Conservation (phyloP, 2,113 vertebrate species). For the Rallus limicola region DNA sequence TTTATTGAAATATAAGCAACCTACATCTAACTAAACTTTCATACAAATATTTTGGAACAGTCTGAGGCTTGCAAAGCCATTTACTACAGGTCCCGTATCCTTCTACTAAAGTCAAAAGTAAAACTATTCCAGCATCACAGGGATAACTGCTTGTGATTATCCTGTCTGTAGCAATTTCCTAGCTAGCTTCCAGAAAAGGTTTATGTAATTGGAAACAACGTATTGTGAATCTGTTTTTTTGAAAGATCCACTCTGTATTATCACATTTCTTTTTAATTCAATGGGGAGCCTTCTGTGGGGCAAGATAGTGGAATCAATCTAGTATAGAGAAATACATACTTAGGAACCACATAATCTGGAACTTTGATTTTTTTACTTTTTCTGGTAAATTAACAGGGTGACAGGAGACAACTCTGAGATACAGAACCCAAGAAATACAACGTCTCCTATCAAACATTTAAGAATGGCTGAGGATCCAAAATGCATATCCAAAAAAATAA, state of each 20-base stretch:
- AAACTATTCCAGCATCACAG: background rate
- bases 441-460: background rate
- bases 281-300: background rate
- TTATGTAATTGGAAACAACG: background rate
- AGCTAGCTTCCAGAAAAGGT: background rate
- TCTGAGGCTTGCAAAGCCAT: background rate
- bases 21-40: background rate
- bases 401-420: background rate
- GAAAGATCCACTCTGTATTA: background rate
- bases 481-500: background rate
- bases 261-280: background rate
- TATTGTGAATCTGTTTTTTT: background rate
- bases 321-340: background rate
- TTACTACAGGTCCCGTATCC: background rate
- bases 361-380: background rate
- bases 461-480: background rate
- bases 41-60: background rate
- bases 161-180: background rate
- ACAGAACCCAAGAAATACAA: background rate
- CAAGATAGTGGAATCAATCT: background rate
- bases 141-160: background rate
- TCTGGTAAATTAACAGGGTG: background rate
- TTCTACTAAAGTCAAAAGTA: background rate
- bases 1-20: background rate
- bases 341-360: background rate